Evolutionary conservation across 2,113 vertebrate genomes (phyloP), one percentile per base, ranked within the genome.

Genomic region (Lichenostomus cassidix): DNA sequence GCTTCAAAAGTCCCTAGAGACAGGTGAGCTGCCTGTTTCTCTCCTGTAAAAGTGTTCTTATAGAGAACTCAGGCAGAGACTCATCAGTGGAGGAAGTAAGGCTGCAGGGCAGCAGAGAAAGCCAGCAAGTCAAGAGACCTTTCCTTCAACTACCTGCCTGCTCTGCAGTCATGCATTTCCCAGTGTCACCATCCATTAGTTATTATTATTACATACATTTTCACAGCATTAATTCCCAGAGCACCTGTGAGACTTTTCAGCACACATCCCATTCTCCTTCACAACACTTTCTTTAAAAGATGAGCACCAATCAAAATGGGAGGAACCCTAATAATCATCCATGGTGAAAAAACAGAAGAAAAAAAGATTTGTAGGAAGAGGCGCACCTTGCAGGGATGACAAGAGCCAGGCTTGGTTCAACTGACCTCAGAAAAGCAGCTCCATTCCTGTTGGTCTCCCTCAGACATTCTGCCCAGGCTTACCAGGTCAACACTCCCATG

Each of bases 401-500:
- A 83, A 67, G 39, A 87, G 44, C 19, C 15, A 59, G 55, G 49
- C n/a, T 49, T 59, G 23, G 29, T 73, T 55, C 39, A 50, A 41
- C 3, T 11, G 65, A 27, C 11, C 1, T 1, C n/a, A 50, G 60
- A 64, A 87, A 81, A 69, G 7, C 29, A 65, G 25, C 11, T 73
- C 59, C 14, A 10, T 68, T 80, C 58, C 58, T 84, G 31, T 59
- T 0, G 0, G n/a, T 44, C 7, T 12, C 27, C 15, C 12, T 81
- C 3, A 1, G 33, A 73, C 12, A 4, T 25, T 15, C n/a, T 67
- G 18, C 80, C 68, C 55, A 37, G 18, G 18, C 8, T 24, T 0
- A 0, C 28, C 25, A 33, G 56, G 46, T 41, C 28, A 65, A 37
- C 25, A 29, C 29, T 71, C 31, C 49, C 2, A 0, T 2, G 0